Base-by-base conservation (phyloP, 37 sponge, comb jelly and placozoan genomes). In the Mnemiopsis leidyi region DNA sequence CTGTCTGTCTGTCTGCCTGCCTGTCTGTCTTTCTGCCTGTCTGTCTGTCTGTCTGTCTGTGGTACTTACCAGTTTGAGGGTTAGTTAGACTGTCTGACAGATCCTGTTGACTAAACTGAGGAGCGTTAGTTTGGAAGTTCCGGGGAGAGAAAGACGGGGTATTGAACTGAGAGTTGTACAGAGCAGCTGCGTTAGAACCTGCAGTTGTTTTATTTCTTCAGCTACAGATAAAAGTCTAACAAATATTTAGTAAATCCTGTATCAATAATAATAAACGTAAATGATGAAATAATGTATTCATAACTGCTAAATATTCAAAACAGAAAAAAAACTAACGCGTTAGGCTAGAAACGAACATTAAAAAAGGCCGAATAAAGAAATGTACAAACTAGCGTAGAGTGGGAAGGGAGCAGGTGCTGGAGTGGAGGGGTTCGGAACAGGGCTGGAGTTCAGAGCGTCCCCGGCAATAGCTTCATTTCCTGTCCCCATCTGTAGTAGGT, bases 391-490 rank as follows among this genome's bases (percentile, higher is more conserved):
- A 32, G 79, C 79, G 18, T 77, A 77, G 16, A 77, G 79, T 3
- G 79, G 79, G 79, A 77, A 77, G 33, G 26, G 79, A 32, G 79
- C 79, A 20, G 79, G 79, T 9, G 79, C 79, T 33, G 79, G 79
- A 32, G 79, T 77, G 16, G 79, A 77, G 3, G 79, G 79, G 79
- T 77, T 77, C 5, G 79, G 79, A 32, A 77, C 79, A 26, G 79
- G 79, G 18, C 79, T 77, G 79, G 61, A 48, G 61, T 48, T 48
- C 61, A 48, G 61, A 48, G 9, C 61, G 61, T 48, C 61, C 61
- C 5, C 61, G 13, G 61, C 61, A 48, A 48, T 48, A 48, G 9
- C 61, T 48, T 48, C 61, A 48, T 48, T 48, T 48, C 61, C 61
- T 18, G 9, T 48, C 13, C 61, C 61, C 61, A 48, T 48, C 61